Conservation (phyloP, 2,888 invertebrate species). For the Rhimphoctona megacephalus region DNA sequence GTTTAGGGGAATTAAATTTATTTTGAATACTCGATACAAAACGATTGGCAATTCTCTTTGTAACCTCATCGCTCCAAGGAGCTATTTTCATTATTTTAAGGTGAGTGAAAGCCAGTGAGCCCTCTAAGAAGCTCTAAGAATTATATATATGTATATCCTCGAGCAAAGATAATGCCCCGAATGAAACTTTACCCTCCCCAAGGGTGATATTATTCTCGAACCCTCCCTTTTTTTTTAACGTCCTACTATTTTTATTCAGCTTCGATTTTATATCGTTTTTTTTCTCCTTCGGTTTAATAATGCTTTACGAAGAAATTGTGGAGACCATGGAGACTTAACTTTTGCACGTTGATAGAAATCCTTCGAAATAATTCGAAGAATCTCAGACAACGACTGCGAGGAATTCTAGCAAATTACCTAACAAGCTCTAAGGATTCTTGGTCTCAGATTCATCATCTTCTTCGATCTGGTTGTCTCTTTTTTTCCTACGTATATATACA, state of each 20-base stretch:
- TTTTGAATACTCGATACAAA: neutral
- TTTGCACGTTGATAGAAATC: conserved; percentile 24
- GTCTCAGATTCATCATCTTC: conserved; percentile 31
- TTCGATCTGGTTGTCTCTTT: conserved; percentile 25
- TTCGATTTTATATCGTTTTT: conserved; percentile 36
- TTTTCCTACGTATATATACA: conserved; percentile 24
- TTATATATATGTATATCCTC: conserved; percentile 42
- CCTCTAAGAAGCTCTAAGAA: conserved; percentile 68
- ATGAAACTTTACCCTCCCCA: conserved; percentile 44
- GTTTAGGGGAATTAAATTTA: neutral
- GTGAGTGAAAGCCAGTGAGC: conserved; percentile 68
- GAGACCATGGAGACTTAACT: conserved; percentile 19
- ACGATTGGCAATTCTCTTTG: conserved; percentile 52
- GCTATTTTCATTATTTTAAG: conserved; percentile 66
- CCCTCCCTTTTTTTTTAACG: conserved; percentile 1
- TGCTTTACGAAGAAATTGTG: conserved; percentile 29
- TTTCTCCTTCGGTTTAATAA: conserved; percentile 26
- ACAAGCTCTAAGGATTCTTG: conserved; percentile 57
- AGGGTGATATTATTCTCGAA: conserved; percentile 18
- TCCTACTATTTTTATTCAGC: conserved; percentile 10
- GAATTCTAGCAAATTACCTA: conserved; percentile 47
- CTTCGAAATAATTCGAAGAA: conserved; percentile 47
- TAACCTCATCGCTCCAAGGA: conserved; percentile 62
- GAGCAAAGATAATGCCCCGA: conserved; percentile 52
- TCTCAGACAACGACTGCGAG: conserved; percentile 31